Evolutionary conservation across 2,113 vertebrate genomes (phyloP).

Genomic region (Brachypteracias leptosomus): DNA sequence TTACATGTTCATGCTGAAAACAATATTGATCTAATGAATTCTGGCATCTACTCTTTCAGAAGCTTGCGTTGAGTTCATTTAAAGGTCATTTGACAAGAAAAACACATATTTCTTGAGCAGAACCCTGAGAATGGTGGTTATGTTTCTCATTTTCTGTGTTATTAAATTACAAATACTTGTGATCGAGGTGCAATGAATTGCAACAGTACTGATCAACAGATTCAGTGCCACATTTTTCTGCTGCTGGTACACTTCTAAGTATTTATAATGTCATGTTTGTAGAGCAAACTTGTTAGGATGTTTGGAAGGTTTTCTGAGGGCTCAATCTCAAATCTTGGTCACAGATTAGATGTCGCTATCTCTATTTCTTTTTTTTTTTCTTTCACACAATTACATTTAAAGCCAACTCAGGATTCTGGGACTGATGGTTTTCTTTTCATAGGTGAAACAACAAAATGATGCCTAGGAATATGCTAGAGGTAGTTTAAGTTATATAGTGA

Average conservation of each 20-base stretch:
- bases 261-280: not conserved
- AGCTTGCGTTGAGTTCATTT: not conserved
- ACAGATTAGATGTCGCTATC: not conserved
- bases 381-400: not conserved
- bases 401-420: not conserved
- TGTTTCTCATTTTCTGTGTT: not conserved
- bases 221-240: not conserved
- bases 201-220: not conserved
- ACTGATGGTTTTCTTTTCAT: not conserved
- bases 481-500: not conserved
- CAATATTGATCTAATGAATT: not conserved
- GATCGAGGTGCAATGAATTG: not conserved
- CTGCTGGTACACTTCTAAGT: not conserved
- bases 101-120: not conserved
- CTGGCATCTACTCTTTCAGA: not conserved
- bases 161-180: not conserved
- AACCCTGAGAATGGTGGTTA: not conserved
- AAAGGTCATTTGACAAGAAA: not conserved
- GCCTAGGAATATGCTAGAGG: not conserved
- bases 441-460: not conserved
- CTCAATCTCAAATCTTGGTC: not conserved
- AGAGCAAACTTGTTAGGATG: not conserved
- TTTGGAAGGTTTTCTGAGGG: not conserved
- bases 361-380: not conserved
- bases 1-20: not conserved